phyloP scores from a whole-genome alignment of 2,797 vertebrate genomes.

The Sitta carolinensis region DNA sequence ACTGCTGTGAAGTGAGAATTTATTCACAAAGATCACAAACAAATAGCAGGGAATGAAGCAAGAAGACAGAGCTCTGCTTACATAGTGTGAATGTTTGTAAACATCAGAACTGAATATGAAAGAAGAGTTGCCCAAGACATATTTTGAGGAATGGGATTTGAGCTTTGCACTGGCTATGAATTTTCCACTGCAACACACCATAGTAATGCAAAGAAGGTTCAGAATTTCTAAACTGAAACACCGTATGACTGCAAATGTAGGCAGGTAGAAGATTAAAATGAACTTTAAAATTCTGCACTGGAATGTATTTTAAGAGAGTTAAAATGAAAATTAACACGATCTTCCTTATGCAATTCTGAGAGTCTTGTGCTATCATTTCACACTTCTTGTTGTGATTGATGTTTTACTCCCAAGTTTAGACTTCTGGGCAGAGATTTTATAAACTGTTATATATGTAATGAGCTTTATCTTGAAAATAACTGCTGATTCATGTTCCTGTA shows the following conservation, averaged over 20 bases:
- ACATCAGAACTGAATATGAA: not conserved
- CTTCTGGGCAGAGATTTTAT: not conserved
- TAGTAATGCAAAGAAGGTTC: not conserved
- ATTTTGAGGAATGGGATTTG: not conserved
- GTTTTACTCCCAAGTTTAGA: not conserved
- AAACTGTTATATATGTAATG: not conserved
- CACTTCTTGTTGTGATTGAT: not conserved
- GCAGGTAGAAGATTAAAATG: not conserved
- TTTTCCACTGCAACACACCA: not conserved
- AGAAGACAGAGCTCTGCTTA: not conserved
- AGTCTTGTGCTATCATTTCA: not conserved
- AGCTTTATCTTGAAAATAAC: not conserved
- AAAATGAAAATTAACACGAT: not conserved
- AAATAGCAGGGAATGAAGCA: not conserved
- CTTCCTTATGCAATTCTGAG: not conserved
- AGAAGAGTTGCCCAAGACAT: not conserved
- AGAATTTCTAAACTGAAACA: not conserved
- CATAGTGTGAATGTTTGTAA: not conserved
- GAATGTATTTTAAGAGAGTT: not conserved
- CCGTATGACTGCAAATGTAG: not conserved
- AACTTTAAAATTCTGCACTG: not conserved
- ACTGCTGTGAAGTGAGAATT: not conserved
- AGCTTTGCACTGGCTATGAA: not conserved
- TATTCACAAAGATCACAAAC: not conserved
- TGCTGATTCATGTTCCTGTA: not conserved